Conservation (phyloP, 2,797 vertebrate genomes). For the Schizopygopsis malacanthus region DNA sequence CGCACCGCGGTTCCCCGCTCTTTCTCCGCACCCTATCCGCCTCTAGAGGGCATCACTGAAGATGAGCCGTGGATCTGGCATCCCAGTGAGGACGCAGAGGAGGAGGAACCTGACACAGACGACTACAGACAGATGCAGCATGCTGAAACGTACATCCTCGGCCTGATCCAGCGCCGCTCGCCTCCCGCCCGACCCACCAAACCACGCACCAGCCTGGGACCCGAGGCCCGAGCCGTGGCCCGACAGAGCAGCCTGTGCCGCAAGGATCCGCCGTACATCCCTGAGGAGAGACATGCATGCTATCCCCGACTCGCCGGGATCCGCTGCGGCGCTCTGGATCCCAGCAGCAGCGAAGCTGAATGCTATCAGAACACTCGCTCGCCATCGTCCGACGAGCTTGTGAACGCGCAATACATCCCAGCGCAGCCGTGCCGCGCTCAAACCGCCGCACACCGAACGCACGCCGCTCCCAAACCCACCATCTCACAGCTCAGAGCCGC, state of each 20-base stretch:
- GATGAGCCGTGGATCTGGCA: conserved; percentile 64
- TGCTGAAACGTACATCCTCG: conserved; percentile 83
- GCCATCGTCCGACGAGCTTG: conserved; percentile 75
- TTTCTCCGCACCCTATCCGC: conserved; percentile 72
- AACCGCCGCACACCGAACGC: neutral
- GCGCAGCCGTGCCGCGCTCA: conserved; percentile 74
- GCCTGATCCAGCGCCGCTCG: conserved; percentile 80
- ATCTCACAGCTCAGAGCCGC: conserved; percentile 58
- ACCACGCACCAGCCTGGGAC: conserved; percentile 78
- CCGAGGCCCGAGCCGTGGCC: conserved; percentile 71
- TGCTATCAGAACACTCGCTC: conserved; percentile 56
- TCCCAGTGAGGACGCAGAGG: conserved; percentile 43
- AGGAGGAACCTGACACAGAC: conserved; percentile 60
- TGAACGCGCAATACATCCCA: conserved; percentile 86
- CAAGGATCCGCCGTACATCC: conserved; percentile 69
- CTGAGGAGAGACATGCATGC: conserved; percentile 62
- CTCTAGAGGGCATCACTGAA: conserved; percentile 62
- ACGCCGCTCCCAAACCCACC: conserved; percentile 57
- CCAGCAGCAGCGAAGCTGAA: conserved; percentile 69
- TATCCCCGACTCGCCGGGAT: conserved; percentile 52
- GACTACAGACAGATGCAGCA: conserved; percentile 69
- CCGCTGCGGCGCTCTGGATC: conserved; percentile 65
- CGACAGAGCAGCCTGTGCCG: conserved; percentile 80
- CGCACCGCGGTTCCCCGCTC: conserved; percentile 67
- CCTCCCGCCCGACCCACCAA: conserved; percentile 76